A percentile compares a stretch with the other conserved stretches of the same genome.
Evolutionary conservation across 1,140 invertebrate species (phyloP).

Genomic region (Zaprionus taronus): DNA sequence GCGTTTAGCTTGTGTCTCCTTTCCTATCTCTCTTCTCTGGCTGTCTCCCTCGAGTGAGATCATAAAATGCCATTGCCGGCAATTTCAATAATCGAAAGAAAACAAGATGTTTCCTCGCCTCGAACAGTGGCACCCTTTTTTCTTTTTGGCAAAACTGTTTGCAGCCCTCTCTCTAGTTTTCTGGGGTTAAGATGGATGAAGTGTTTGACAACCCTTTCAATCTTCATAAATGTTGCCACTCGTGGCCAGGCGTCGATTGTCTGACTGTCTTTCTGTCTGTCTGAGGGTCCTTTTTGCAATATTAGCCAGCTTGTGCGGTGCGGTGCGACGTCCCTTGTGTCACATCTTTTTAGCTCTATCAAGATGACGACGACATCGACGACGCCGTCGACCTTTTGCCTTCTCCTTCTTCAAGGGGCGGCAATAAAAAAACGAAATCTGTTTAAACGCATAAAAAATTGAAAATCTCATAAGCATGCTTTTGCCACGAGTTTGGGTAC

Average conservation of each 20-base stretch:
- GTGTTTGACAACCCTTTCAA: slow-evolving; percentile 84
- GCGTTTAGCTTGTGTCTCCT: background rate
- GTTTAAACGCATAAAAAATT: slow-evolving; percentile 84
- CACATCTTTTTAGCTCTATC: slow-evolving; percentile 73
- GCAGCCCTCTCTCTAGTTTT: slow-evolving; percentile 24
- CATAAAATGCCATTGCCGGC: slow-evolving; percentile 66
- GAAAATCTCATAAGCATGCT: slow-evolving; percentile 83
- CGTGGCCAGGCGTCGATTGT: slow-evolving; percentile 58
- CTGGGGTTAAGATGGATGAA: slow-evolving; percentile 76
- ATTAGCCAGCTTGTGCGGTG: slow-evolving; percentile 57
- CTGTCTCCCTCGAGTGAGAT: slow-evolving; percentile 57
- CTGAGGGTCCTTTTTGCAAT: slow-evolving; percentile 49
- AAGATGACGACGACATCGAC: slow-evolving; percentile 62
- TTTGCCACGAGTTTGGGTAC: slow-evolving; percentile 64
- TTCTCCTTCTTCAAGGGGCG: slow-evolving; percentile 25
- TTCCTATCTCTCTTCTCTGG: background rate
- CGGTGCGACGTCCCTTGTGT: slow-evolving; percentile 66
- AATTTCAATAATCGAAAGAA: slow-evolving; percentile 83
- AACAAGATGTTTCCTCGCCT: slow-evolving; percentile 73
- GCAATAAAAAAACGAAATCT: slow-evolving; percentile 82
- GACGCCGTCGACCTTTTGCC: slow-evolving; percentile 66
- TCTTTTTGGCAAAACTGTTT: slow-evolving; percentile 9
- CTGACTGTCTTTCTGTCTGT: slow-evolving; percentile 25
- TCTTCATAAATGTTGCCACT: slow-evolving; percentile 83
- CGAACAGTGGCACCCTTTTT: slow-evolving; percentile 58